phyloP scores from a whole-genome alignment of 2,888 invertebrate species.

The Acronicta aceris region DNA sequence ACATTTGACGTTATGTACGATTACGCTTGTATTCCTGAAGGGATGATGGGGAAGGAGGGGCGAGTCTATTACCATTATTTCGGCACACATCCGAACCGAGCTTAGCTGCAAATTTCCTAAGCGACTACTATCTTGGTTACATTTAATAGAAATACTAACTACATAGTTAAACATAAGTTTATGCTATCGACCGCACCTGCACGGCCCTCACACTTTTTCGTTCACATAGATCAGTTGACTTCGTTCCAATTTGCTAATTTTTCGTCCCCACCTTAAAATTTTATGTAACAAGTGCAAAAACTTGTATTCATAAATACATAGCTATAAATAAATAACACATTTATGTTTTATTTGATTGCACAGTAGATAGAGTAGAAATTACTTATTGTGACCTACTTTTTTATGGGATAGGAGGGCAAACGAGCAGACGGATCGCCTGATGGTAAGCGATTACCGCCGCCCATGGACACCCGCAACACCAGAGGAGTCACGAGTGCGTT shows the following conservation, averaged over 20 bases:
- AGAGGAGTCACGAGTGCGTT: too few relatives aligned
- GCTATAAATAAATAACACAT: slow-evolving; percentile 36
- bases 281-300: slow-evolving; percentile 60
- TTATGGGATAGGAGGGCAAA: too few relatives aligned
- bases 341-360: slow-evolving; percentile 28
- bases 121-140: neutral
- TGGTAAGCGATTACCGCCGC: too few relatives aligned
- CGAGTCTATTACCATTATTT: too few relatives aligned
- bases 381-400: slow-evolving; percentile 34
- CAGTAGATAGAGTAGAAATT: slow-evolving; percentile 31
- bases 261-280: slow-evolving; percentile 67
- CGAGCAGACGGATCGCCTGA: too few relatives aligned
- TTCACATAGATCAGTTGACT: slow-evolving; percentile 61
- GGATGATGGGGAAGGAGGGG: too few relatives aligned
- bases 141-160: neutral
- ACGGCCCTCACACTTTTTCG: slow-evolving; percentile 12
- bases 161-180: too few relatives aligned
- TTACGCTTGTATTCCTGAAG: too few relatives aligned
- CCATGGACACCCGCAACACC: too few relatives aligned
- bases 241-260: slow-evolving; percentile 78
- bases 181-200: neutral
- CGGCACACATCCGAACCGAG: too few relatives aligned
- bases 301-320: slow-evolving; percentile 29
- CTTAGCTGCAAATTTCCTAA: too few relatives aligned
- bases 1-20: too few relatives aligned